Evolutionary conservation across 1,140 invertebrate genomes (phyloP).

Genomic region (Agrypnia vestita): DNA sequence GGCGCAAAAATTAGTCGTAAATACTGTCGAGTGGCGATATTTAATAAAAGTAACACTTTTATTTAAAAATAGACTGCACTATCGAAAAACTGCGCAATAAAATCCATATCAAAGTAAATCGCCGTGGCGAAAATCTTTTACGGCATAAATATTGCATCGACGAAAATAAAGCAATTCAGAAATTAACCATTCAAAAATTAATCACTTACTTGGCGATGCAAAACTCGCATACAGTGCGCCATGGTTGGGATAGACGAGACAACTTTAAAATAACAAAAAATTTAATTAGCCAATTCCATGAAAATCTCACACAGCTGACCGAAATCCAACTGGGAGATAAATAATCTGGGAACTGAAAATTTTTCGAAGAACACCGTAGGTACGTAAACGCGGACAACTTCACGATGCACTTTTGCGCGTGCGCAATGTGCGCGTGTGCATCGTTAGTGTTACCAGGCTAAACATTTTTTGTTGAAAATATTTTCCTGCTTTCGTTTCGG

Average conservation of each 20-base stretch:
- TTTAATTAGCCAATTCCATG: conserved; percentile 31
- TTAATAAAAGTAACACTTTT: conserved; percentile 26
- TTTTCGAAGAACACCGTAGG: conserved; percentile 3
- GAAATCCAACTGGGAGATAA: background rate
- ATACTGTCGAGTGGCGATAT: background rate
- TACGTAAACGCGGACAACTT: too few species aligned
- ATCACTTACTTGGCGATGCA: conserved; percentile 80
- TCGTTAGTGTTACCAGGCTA: background rate
- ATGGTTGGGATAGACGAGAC: conserved; percentile 69
- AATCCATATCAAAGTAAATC: background rate
- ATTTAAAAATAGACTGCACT: conserved; percentile 58
- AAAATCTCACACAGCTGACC: conserved; percentile 34
- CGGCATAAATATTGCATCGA: background rate
- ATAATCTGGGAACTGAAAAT: background rate
- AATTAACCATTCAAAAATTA: conserved; percentile 45
- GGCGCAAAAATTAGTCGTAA: too few species aligned
- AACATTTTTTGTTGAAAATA: background rate
- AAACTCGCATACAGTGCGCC: conserved; percentile 83
- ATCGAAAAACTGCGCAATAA: conserved; percentile 54
- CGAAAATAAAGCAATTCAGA: conserved; percentile 17
- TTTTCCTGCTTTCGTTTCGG: too few species aligned
- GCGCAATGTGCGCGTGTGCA: background rate
- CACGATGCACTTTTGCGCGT: background rate
- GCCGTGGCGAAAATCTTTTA: conserved; percentile 18
- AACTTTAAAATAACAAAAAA: conserved; percentile 30